These are phyloP conservation scores for Phacellophora camtschatica DNA, from an alignment of 30 jellyfish, hydroid and myxozoan species.

Conservation along the genomic window DNA sequence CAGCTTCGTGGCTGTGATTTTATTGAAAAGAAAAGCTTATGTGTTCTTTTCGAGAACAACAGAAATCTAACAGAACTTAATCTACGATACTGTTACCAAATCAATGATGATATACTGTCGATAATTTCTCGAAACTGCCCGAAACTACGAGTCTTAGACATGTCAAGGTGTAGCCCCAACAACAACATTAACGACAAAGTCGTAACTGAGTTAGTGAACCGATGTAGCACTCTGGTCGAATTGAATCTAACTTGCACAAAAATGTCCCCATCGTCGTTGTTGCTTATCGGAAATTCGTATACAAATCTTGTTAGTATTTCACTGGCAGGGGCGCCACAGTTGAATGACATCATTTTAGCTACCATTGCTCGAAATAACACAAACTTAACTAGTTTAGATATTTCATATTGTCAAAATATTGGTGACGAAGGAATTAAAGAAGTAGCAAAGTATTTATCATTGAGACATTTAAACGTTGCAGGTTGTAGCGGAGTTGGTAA, in stretches of 20 bases:
- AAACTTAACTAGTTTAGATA: background rate
- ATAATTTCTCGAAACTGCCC: background rate
- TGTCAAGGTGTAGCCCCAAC: conserved; percentile 38
- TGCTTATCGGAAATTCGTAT: background rate
- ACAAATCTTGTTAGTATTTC: background rate
- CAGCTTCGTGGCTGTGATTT: background rate
- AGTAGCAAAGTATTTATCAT: background rate
- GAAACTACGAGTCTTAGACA: conserved; percentile 9
- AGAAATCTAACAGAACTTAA: background rate
- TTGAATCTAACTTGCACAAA: conserved; percentile 18
- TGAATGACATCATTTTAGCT: conserved; percentile 1
- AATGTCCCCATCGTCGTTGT: conserved; percentile 24
- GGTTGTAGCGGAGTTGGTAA: background rate
- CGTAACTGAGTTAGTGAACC: background rate
- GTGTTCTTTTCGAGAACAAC: background rate
- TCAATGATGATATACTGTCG: background rate
- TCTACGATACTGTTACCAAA: conserved; percentile 30
- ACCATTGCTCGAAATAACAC: background rate
- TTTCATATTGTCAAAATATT: conserved; percentile 13
- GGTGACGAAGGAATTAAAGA: conserved; percentile 16
- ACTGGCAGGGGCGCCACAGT: conserved; percentile 1
- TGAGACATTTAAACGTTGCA: background rate
- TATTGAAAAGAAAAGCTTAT: conserved; percentile 23
- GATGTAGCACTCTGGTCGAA: conserved; percentile 6
- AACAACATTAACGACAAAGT: conserved; percentile 6